These are phyloP conservation scores for Panulirus ornatus DNA, from an alignment of 1,140 invertebrate species.

Conservation along the genomic window DNA sequence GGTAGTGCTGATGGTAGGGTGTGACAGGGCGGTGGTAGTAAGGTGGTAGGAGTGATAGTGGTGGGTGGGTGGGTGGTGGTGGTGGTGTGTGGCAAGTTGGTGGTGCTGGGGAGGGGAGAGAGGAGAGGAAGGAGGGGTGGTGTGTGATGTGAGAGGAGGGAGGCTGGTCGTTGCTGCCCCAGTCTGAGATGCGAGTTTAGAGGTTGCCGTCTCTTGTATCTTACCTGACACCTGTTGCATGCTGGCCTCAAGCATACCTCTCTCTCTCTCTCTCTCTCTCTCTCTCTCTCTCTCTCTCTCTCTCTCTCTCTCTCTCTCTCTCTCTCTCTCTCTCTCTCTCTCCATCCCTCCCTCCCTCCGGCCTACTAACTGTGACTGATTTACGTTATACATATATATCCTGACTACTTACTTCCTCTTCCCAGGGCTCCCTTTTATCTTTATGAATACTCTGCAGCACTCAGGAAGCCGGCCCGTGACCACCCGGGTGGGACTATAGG, in stretches of 20 bases:
- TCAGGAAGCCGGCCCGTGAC: too few species aligned
- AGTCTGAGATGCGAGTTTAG: too few species aligned
- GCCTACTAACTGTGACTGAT: too few species aligned
- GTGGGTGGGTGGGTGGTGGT: too few species aligned
- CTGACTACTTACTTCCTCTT: too few species aligned
- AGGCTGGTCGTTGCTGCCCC: too few species aligned
- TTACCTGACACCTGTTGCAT: not conserved
- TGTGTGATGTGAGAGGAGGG: too few species aligned
- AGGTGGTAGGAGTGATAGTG: not conserved
- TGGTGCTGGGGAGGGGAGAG: not conserved
- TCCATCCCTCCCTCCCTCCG: not conserved
- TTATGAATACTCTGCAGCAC: too few species aligned
- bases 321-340: not conserved
- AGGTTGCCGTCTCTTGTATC: too few species aligned
- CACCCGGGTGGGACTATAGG: too few species aligned
- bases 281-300: not conserved
- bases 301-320: not conserved
- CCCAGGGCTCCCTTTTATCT: too few species aligned
- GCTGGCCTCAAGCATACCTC: not conserved
- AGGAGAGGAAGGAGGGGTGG: not conserved
- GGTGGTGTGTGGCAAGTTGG: not conserved
- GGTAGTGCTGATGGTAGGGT: not conserved
- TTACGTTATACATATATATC: conserved; percentile 14
- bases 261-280: not conserved
- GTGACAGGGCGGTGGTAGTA: not conserved